Conservation (phyloP, 30 jellyfish, hydroid and myxozoan species). For the Aurelia coerulea region DNA sequence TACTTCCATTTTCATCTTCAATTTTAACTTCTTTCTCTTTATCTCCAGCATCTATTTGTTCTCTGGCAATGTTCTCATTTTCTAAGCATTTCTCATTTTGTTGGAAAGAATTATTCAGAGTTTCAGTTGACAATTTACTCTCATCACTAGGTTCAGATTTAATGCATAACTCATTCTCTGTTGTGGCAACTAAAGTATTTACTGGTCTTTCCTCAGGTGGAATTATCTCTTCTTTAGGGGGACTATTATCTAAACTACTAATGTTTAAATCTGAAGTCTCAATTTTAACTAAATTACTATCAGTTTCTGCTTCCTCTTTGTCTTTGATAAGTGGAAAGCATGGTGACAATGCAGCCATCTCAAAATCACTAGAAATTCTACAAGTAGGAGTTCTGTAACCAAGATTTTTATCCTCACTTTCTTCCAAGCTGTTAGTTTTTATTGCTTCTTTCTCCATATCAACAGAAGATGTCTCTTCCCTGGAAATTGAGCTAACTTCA, state of each 20-base stretch:
- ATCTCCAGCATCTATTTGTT: neutral
- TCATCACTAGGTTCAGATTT: too few relatives aligned
- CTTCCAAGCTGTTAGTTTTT: neutral
- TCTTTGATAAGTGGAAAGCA: slow-evolving; percentile 62
- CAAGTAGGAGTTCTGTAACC: slow-evolving; percentile 8
- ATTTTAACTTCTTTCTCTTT: slow-evolving; percentile 1
- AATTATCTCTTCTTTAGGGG: too few relatives aligned
- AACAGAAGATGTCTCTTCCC: slow-evolving; percentile 2
- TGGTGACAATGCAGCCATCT: slow-evolving; percentile 63
- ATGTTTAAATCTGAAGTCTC: too few relatives aligned
- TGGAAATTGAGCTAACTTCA: slow-evolving; percentile 46
- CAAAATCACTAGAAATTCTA: slow-evolving; percentile 42
- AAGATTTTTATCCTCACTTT: neutral
- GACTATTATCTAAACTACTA: too few relatives aligned
- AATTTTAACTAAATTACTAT: neutral
- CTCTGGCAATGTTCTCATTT: neutral
- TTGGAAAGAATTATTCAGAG: too few relatives aligned
- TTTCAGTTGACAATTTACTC: too few relatives aligned
- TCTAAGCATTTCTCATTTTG: neutral
- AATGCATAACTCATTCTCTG: too few relatives aligned
- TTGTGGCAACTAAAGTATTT: too few relatives aligned
- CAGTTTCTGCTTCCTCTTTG: slow-evolving; percentile 22
- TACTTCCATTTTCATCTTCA: slow-evolving; percentile 16
- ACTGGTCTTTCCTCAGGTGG: too few relatives aligned
- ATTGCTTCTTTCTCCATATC: too few relatives aligned